These are phyloP conservation scores for Hydrophis major DNA, from an alignment of 2,797 vertebrate species.

Conservation along the genomic window DNA sequence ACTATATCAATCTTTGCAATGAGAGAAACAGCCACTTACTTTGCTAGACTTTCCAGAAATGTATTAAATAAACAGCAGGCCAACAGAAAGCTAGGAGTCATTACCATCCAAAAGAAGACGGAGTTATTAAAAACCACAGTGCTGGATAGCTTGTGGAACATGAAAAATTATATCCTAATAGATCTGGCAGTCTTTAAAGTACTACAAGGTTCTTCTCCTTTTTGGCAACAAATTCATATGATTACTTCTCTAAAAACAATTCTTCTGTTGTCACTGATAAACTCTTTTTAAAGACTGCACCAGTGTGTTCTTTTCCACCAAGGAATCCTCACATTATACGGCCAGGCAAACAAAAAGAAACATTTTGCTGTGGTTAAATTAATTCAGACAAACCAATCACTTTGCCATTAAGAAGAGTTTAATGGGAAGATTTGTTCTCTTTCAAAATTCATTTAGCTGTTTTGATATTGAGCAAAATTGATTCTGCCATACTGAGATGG, in stretches of 20 bases:
- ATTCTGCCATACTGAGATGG: conserved; percentile 5
- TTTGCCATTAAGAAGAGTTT: conserved; percentile 9
- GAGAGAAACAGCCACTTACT: not conserved
- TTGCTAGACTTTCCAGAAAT: not conserved
- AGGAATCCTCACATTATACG: not conserved
- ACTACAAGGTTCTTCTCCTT: not conserved
- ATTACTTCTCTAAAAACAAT: not conserved
- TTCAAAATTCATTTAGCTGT: conserved; percentile 18
- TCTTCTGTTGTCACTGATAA: not conserved
- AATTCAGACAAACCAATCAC: conserved; percentile 26
- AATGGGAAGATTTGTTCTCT: conserved; percentile 12
- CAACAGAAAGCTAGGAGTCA: not conserved
- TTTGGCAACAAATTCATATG: not conserved
- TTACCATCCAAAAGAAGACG: not conserved
- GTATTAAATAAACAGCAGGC: not conserved
- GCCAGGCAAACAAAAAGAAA: not conserved
- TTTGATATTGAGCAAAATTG: conserved; percentile 25
- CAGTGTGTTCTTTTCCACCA: not conserved
- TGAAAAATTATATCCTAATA: not conserved
- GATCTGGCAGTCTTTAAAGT: not conserved
- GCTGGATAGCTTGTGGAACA: not conserved
- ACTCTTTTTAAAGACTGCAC: not conserved
- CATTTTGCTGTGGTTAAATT: conserved; percentile 22
- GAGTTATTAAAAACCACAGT: not conserved
- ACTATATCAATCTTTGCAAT: not conserved